These are phyloP conservation scores for Mayetiola destructor DNA, from an alignment of 2,888 invertebrate genomes.

Conservation along the genomic window DNA sequence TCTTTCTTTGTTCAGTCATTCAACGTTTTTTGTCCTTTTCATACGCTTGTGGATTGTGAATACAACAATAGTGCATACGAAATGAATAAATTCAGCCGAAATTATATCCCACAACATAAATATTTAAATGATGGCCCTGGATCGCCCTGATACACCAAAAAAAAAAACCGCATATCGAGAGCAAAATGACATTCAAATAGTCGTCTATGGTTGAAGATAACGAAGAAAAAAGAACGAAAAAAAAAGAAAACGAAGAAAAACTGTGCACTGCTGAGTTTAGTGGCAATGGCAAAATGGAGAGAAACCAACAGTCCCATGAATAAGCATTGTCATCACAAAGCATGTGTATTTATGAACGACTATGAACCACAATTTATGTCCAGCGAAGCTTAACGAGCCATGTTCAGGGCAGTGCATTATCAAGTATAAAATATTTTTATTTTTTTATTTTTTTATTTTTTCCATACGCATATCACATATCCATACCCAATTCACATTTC, in stretches of 20 bases:
- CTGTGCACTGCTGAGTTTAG: no score
- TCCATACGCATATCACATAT: no score
- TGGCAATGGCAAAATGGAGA: no score
- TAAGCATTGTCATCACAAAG: conserved; percentile 7
- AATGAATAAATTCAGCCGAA: conserved; percentile 11
- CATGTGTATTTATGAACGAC: background rate
- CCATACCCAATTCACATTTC: no score
- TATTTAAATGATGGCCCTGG: conserved; percentile 12
- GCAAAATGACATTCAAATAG: background rate
- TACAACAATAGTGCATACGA: conserved; percentile 1
- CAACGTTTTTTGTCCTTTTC: no score
- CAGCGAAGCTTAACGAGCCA: conserved; percentile 5
- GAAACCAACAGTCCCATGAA: background rate
- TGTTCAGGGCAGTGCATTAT: no score
- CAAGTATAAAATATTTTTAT: no score
- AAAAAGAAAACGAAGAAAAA: background rate
- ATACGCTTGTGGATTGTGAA: background rate
- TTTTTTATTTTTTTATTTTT: no score
- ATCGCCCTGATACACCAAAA: background rate
- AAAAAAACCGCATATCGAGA: background rate
- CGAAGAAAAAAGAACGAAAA: background rate
- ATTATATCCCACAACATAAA: conserved; percentile 12
- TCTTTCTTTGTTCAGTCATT: no score
- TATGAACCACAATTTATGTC: conserved; percentile 4
- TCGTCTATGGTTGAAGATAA: background rate